These are phyloP conservation scores for Saccostrea glomerata DNA, from an alignment of 1,140 invertebrate genomes.

Conservation along the genomic window DNA sequence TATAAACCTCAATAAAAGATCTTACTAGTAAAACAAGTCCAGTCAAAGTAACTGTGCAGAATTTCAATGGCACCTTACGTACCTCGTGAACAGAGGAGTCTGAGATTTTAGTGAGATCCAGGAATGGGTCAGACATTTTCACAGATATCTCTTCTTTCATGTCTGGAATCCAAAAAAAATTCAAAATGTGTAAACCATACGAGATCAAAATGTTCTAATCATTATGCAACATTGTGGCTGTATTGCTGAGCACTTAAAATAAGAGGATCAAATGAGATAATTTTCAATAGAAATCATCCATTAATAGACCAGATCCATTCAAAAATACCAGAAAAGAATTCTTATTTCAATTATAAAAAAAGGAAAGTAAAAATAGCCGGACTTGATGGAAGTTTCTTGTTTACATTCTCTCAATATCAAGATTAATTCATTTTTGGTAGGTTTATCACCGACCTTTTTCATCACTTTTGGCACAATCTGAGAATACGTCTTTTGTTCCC, in stretches of 20 bases:
- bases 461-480: slow-evolving; percentile 97
- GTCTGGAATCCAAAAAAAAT: slow-evolving; percentile 78
- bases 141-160: slow-evolving; percentile 88
- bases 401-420: not conserved
- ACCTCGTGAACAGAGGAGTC: slow-evolving; percentile 88
- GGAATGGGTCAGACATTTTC: slow-evolving; percentile 88
- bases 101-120: slow-evolving; percentile 89
- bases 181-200: no score
- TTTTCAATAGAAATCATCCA: no score
- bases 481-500: slow-evolving; percentile 92
- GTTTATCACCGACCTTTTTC: slow-evolving; percentile 84
- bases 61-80: slow-evolving; percentile 73
- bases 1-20: not conserved
- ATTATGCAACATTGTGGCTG: no score
- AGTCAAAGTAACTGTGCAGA: not conserved
- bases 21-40: not conserved
- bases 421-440: not conserved
- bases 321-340: no score
- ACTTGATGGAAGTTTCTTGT: not conserved
- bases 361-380: no score
- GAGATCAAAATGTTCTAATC: no score
- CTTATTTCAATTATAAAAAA: no score
- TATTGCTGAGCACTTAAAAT: no score
- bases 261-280: no score
- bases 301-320: no score